These are phyloP conservation scores for Neria commutata DNA, from an alignment of 2,888 invertebrate genomes.

Conservation along the genomic window DNA sequence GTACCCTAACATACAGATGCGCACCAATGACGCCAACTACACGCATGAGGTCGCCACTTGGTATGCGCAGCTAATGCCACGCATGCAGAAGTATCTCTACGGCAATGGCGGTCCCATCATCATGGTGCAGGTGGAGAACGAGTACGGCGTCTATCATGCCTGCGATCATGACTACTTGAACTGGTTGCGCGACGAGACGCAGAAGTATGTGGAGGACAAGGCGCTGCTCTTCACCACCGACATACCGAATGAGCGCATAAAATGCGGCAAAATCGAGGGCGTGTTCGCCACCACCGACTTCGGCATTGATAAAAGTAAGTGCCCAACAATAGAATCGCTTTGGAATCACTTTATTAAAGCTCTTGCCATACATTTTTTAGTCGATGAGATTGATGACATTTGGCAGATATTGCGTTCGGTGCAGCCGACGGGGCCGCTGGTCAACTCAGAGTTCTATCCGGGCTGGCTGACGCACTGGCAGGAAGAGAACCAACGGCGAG, in stretches of 20 bases:
- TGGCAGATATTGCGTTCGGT: constrained; percentile 64
- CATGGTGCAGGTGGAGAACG: constrained; percentile 87
- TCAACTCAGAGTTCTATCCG: constrained; percentile 91
- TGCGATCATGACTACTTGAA: constrained; percentile 74
- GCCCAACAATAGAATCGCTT: neutral
- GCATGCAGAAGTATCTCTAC: constrained; percentile 62
- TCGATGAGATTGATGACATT: constrained; percentile 50
- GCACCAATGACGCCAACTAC: constrained; percentile 69
- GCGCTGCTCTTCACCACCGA: constrained; percentile 84
- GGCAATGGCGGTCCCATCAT: constrained; percentile 85
- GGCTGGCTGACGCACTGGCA: constrained; percentile 94
- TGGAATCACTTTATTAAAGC: neutral
- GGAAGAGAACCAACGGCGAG: constrained; percentile 67
- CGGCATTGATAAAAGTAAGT: constrained; percentile 65
- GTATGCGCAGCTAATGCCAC: constrained; percentile 65
- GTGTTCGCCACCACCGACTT: constrained; percentile 82
- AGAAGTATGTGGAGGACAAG: constrained; percentile 49
- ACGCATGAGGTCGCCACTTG: constrained; percentile 64
- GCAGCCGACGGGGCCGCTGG: constrained; percentile 76
- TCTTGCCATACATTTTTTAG: constrained; percentile 31
- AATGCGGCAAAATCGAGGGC: constrained; percentile 73
- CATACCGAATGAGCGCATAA: constrained; percentile 65
- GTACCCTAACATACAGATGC: constrained; percentile 68
- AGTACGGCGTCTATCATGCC: constrained; percentile 81
- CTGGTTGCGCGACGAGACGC: constrained; percentile 71